A percentile compares a stretch with the other conserved stretches of the same genome.
Evolutionary conservation across 2,113 vertebrate genomes (phyloP).

Genomic region (Ictidomys tridecemlineatus): DNA sequence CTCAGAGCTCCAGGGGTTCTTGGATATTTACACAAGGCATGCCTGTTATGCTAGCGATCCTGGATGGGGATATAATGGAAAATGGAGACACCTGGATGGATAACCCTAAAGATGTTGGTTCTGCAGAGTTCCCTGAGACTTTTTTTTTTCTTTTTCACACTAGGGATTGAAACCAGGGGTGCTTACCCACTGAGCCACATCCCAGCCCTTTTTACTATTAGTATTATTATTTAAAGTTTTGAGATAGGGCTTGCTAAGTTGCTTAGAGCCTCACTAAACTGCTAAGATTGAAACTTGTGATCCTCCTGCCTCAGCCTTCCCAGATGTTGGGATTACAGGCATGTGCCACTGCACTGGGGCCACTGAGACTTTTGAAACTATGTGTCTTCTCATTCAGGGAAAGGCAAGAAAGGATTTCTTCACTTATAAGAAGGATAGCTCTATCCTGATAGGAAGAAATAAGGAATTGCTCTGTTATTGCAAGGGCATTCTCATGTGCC

Average conservation of each 20-base stretch:
- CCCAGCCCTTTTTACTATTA: too few species aligned
- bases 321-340: too few species aligned
- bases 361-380: not conserved
- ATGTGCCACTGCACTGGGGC: too few species aligned
- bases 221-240: too few species aligned
- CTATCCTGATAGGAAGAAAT: slow-evolving; percentile 1
- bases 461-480: not conserved
- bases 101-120: not conserved
- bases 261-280: too few species aligned
- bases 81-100: not conserved
- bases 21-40: not conserved
- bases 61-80: not conserved
- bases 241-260: too few species aligned
- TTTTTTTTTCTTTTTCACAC: too few species aligned
- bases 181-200: too few species aligned
- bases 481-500: not conserved
- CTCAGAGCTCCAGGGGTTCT: not conserved
- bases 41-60: not conserved
- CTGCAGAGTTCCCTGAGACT: not conserved
- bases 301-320: too few species aligned
- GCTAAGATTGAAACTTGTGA: too few species aligned
- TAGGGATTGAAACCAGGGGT: too few species aligned
- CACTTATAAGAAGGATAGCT: not conserved
- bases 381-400: not conserved
- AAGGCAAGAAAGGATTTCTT: not conserved